phyloP scores from a whole-genome alignment of 37 sponge, comb jelly and placozoan species.

The Cliona cf. orientalis region DNA sequence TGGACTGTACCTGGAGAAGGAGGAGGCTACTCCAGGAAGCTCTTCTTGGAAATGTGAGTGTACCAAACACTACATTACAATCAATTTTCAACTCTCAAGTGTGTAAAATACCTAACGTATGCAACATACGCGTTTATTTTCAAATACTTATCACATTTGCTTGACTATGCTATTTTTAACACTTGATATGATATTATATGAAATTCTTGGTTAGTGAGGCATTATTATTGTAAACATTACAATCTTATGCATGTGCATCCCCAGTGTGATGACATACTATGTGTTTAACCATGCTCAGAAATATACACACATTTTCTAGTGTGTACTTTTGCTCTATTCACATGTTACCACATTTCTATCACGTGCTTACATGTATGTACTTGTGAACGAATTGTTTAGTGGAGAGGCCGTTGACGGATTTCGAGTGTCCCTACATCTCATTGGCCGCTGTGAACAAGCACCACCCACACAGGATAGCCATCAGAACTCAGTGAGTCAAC shows the following conservation, averaged over 20 bases:
- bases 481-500: constrained; percentile 52
- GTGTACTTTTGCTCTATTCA: neutral
- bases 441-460: constrained; percentile 4
- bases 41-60: too few relatives aligned
- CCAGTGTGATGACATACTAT: too few relatives aligned
- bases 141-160: neutral
- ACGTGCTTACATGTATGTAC: too few relatives aligned
- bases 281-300: too few relatives aligned
- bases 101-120: neutral
- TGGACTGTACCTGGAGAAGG: constrained; percentile 49
- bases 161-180: neutral
- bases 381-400: too few relatives aligned
- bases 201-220: too few relatives aligned
- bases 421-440: constrained; percentile 47
- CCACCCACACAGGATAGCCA: constrained; percentile 17
- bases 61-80: neutral
- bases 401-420: constrained; percentile 30
- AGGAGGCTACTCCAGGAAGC: too few relatives aligned
- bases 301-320: too few relatives aligned
- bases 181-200: neutral
- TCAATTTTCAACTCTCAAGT: neutral
- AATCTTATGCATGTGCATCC: too few relatives aligned
- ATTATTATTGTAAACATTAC: too few relatives aligned
- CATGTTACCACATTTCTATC: neutral
- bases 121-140: neutral